These are phyloP conservation scores for Calcarius lapponicus DNA, from an alignment of 2,797 vertebrate species.

Conservation along the genomic window DNA sequence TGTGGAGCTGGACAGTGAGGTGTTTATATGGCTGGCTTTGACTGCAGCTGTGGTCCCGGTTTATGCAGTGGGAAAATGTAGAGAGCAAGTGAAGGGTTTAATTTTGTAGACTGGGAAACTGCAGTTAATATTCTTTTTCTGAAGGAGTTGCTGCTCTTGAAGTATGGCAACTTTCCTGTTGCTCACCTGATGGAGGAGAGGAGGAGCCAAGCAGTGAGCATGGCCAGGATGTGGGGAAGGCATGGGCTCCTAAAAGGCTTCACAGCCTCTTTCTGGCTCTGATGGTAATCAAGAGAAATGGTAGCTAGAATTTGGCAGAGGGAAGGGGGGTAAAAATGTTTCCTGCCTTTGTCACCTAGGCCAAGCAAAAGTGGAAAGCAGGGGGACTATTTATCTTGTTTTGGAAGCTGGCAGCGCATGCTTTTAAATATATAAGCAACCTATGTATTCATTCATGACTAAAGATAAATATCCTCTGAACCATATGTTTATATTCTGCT, in stretches of 20 bases:
- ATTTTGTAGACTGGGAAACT: neutral
- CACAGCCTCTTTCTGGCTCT: neutral
- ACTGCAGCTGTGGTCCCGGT: accelerated
- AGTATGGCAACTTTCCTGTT: neutral
- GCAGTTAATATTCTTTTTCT: neutral
- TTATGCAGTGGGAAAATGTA: neutral
- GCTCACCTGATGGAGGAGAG: neutral
- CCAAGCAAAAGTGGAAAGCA: neutral
- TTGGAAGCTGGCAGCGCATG: neutral
- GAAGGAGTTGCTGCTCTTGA: neutral
- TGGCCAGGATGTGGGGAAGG: neutral
- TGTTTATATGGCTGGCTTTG: neutral
- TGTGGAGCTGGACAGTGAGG: neutral
- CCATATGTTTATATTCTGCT: neutral
- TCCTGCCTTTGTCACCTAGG: neutral
- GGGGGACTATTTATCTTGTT: neutral
- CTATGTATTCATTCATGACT: neutral
- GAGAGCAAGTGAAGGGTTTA: neutral
- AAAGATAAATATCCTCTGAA: neutral
- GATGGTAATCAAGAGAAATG: neutral
- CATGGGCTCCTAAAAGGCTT: neutral
- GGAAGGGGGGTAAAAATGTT: neutral
- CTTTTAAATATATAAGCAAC: neutral
- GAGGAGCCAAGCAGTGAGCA: neutral
- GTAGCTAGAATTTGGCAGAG: neutral